Evolutionary conservation across 1,140 invertebrate genomes (phyloP), one percentile per base, ranked within the genome.

Genomic region (Drosophila littoralis): DNA sequence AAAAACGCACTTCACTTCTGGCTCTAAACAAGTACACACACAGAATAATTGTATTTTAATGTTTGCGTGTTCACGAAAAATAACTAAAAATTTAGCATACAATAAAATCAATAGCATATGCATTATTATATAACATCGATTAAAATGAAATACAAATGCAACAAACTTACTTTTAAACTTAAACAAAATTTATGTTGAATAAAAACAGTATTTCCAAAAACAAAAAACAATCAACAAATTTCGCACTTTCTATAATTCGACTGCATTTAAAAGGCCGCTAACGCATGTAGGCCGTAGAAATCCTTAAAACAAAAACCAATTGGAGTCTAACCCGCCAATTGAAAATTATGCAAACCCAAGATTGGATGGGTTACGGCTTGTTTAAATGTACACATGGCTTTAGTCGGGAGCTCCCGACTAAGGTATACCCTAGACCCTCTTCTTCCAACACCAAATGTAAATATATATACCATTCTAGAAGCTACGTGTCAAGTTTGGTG

Each of bases 151-250:
- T 84, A 81, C 65, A 83, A 88, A 84, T 73, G 74, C 82, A 88
- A 84, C 83, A 88, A 79, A 88, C 83, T 88, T 86, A 88, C 84
- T 89, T 86, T 88, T 88, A 86, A 86, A 86, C 84, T 72, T 77
- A 77, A 77, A 77, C 46, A 60, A 89, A 84, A 90, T 84, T 89
- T 89, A 89, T 89, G 84, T 89, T 89, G 84, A 89, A 89, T 89
- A 89, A 89, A 83, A 89, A 89, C 84, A 89, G 84, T 89, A 89
- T 89, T 89, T 89, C 84, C 84, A 84, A 79, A 85, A 79, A 86
- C 82, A 75, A 78, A 67, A 35, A 9, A 13, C 4, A 12, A 7
- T 1, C 12, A 36, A 4, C 28, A 45, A n/a, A 10, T 35, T 46
- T 59, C 13, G 15, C 35, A 55, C 52, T 17, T 38, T 15, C 13